Base-by-base conservation (phyloP, 2,113 vertebrate species). In the Rhodinocichla rosea region DNA sequence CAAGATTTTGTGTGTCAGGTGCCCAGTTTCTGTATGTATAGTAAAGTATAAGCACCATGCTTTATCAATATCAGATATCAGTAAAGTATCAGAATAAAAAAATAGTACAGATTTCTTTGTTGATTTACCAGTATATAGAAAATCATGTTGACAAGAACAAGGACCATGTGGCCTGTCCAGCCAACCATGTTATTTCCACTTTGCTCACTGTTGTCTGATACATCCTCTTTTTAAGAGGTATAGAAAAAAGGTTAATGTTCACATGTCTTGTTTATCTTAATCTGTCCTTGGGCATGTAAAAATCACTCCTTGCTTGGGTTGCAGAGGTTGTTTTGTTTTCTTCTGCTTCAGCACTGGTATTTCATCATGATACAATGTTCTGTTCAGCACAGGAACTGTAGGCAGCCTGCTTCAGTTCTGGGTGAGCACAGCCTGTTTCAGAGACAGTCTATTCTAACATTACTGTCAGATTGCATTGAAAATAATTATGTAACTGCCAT, bases 401-500 rank as follows among this genome's bases (percentile, higher is more conserved):
- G 83, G 86, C 90, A 82, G 63, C 42, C 60, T 90, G 65, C 94
- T 79, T 78, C 35, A 53, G 59, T 75, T 45, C 74, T 69, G 62
- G 37, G 67, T 87, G 82, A 92, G 94, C 74, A 93, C 77, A 87
- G 81, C 39, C 5, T 84, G 87, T 91, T 93, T 95, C 81, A 86
- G 87, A 94, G 67, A 50, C 53, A 65, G 56, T 42, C 70, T 91
- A 78, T 89, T 92, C 86, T 79, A 76, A 65, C 45, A 70, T 82
- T 12, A 1, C 69, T 76, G 56, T 93, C 81, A 89, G 50, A 89
- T 91, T 86, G 83, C 83, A 77, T 93, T 84, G 78, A 89, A 94
- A 94, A 89, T 89, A 93, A 89, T 96, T 92, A 94, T 83, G 76
- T 94, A 97, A 94, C 83, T 96, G 75, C 71, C 63, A 26, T 94